These are phyloP conservation scores for Lycocerus yunnanus DNA, from an alignment of 2,888 invertebrate genomes.

Conservation along the genomic window DNA sequence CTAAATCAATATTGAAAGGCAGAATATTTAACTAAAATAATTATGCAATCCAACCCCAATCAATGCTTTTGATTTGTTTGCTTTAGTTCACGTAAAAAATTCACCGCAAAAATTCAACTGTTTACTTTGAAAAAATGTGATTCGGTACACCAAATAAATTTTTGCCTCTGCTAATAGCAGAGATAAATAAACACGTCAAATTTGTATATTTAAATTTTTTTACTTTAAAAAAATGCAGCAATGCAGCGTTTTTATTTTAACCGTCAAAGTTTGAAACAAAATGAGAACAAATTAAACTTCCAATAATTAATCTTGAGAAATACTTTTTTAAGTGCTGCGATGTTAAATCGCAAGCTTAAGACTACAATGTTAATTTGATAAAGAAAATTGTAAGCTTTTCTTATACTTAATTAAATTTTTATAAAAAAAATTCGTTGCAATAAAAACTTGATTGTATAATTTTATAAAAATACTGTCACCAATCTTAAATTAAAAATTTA, in stretches of 20 bases:
- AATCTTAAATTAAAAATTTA: background rate
- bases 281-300: background rate
- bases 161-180: background rate
- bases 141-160: background rate
- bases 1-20: background rate
- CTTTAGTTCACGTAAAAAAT: background rate
- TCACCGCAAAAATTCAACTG: background rate
- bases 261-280: background rate
- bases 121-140: background rate
- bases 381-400: background rate
- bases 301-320: background rate
- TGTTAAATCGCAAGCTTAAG: background rate
- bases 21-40: background rate
- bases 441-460: background rate
- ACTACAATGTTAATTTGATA: background rate
- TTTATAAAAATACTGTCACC: background rate
- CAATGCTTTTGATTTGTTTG: background rate
- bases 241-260: background rate
- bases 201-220: background rate
- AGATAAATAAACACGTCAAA: background rate
- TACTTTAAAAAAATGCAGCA: background rate
- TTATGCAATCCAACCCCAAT: background rate
- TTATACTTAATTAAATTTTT: background rate
- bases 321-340: background rate
- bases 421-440: background rate